Conservation (phyloP, 2,888 invertebrate genomes). For the Nebria salina region DNA sequence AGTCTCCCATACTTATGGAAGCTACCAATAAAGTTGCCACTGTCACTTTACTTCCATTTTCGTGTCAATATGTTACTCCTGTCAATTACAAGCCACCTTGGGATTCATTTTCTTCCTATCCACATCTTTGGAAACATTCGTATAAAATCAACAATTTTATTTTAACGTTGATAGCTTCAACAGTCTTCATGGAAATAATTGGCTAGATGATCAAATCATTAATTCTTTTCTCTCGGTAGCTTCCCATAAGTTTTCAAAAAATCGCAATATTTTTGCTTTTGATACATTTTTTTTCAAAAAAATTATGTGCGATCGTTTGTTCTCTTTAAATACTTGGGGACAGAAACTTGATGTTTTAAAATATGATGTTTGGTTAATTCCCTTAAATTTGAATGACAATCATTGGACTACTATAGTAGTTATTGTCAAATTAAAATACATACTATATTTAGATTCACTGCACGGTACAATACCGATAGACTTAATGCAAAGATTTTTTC, state of each 20-base stretch:
- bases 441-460: no score
- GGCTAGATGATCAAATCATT: neutral
- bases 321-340: neutral
- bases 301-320: neutral
- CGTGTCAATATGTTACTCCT: neutral
- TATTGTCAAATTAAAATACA: slow-evolving; percentile 13
- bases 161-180: no score
- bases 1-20: no score
- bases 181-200: no score
- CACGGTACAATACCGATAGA: neutral
- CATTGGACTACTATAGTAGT: slow-evolving; percentile 8
- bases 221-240: slow-evolving; percentile 24
- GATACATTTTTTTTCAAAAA: slow-evolving; percentile 23
- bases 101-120: no score
- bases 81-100: neutral
- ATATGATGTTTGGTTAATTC: slow-evolving; percentile 17
- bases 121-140: no score
- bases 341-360: slow-evolving; percentile 6
- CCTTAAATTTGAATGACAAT: slow-evolving; percentile 19
- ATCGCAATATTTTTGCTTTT: neutral
- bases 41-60: no score
- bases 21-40: no score
- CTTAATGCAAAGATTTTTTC: neutral
- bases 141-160: no score
- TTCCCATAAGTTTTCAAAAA: neutral